phyloP scores from a whole-genome alignment of 2,797 vertebrate genomes.

The Epinephelus coioides region DNA sequence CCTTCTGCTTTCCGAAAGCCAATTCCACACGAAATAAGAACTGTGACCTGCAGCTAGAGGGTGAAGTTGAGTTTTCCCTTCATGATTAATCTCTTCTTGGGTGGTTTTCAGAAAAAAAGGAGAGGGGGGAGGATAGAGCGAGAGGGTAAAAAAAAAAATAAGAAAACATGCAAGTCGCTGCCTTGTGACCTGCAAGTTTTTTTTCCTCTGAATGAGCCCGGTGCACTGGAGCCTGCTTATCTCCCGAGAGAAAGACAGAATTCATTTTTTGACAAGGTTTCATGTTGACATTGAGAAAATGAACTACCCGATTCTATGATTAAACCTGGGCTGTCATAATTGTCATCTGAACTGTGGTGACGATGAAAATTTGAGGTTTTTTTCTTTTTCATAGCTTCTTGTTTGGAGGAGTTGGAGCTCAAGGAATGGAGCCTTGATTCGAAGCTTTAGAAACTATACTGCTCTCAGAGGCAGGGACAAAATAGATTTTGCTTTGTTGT shows the following conservation, averaged over 20 bases:
- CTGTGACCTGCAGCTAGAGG: conserved; percentile 98
- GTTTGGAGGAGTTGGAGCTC: conserved; percentile 61
- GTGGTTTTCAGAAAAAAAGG: conserved; percentile 91
- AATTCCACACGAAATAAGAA: conserved; percentile 99
- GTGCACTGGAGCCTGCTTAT: conserved; percentile 93
- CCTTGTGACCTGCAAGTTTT: conserved; percentile 89
- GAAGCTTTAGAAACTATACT: conserved; percentile 41
- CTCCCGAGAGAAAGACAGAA: conserved; percentile 89
- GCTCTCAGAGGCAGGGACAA: conserved; percentile 31
- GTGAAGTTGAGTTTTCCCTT: conserved; percentile 98
- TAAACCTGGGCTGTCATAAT: conserved; percentile 92
- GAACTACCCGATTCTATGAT: conserved; percentile 92
- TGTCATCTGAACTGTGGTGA: conserved; percentile 88
- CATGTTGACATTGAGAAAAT: conserved; percentile 96
- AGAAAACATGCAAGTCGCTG: conserved; percentile 90
- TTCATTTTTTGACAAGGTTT: conserved; percentile 93
- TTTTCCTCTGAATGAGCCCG: conserved; percentile 88
- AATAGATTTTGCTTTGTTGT: conserved; percentile 28
- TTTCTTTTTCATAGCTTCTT: conserved; percentile 62
- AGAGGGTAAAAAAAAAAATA: conserved; percentile 77
- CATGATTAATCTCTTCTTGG: conserved; percentile 99
- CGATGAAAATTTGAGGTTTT: conserved; percentile 83
- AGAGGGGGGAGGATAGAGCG: conserved; percentile 77
- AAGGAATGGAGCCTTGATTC: conserved; percentile 53
- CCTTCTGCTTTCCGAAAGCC: conserved; percentile 98